Percentiles rank a stretch among this genome's conserved stretches.
These are phyloP conservation scores for Chaetodon trifascialis DNA, from an alignment of 2,113 vertebrate species.

Conservation along the genomic window DNA sequence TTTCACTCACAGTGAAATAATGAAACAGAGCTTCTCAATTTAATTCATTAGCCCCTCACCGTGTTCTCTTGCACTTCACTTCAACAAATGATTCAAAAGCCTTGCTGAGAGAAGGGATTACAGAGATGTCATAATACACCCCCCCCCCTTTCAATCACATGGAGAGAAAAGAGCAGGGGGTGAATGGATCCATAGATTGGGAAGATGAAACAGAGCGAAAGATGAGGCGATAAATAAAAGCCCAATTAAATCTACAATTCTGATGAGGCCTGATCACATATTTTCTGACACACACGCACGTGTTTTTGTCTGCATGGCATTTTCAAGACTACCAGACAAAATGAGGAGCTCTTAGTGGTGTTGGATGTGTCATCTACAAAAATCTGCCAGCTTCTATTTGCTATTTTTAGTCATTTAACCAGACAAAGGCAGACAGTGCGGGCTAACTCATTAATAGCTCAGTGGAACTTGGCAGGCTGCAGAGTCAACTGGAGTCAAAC, in stretches of 20 bases:
- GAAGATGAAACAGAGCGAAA: constrained; percentile 10
- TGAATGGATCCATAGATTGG: constrained; percentile 23
- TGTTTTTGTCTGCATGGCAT: constrained; percentile 18
- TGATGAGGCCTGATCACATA: constrained; percentile 8
- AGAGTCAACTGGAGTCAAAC: constrained; percentile 38
- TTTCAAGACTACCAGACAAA: constrained; percentile 20
- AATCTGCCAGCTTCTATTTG: constrained; percentile 13
- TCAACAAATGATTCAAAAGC: constrained; percentile 46
- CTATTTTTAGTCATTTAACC: constrained; percentile 36
- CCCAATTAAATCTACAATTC: constrained; percentile 19
- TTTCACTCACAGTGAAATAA: constrained; percentile 3
- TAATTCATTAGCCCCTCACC: constrained; percentile 26
- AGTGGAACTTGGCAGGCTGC: constrained; percentile 1
- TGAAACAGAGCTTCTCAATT: constrained; percentile 37
- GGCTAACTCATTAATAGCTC: constrained; percentile 25
- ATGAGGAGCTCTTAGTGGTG: neutral
- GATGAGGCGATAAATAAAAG: constrained; percentile 7
- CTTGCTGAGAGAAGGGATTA: constrained; percentile 47
- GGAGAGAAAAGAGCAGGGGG: neutral
- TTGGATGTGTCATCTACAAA: constrained; percentile 32
- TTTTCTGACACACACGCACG: constrained; percentile 2
- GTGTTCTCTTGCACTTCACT: constrained; percentile 20
- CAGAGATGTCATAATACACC: constrained; percentile 29
- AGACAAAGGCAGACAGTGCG: constrained; percentile 39
- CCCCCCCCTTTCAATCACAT: constrained; percentile 2